Base-by-base conservation (phyloP, 2,888 invertebrate genomes). In the Dichetophora obliterata region DNA sequence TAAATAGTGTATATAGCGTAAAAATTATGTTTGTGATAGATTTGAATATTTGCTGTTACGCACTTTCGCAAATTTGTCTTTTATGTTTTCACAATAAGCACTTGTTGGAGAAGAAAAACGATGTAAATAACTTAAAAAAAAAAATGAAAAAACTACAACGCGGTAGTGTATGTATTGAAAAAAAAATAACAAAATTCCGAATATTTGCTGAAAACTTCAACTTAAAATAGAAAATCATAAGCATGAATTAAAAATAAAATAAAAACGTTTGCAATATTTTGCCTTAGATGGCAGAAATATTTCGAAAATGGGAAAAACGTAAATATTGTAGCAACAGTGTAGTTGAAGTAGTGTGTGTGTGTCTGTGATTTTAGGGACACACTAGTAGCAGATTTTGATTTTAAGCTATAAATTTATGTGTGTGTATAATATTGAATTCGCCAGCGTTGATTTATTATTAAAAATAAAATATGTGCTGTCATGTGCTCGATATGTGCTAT, bases 21-120 rank as follows among this genome's bases (percentile, higher is more conserved):
- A 66, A 66, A 19, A 24, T 65, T 74, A 65, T 54, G 71, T 71
- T 71, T 71, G 71, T 71, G 71, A 71, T 71, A 71, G 50, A 71
- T 71, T 71, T 71, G n/a, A 57, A 27, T 71, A 52, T 14, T 34
- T 31, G 22, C 19, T 16, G n/a, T 27, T 48, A 14, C 50, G 16
- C n/a, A 22, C 54, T 19, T 16, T 3, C 1, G n/a, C 22, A 54
- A 9, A 5, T 54, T 54, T 54, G 5, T 54, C 9, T 6, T 16
- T 34, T 63, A 68, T 14, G 66, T 43, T 22, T 43, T 43, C 3
- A 43, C 2, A 43, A 43, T 9, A 66, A 22, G 19, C 66, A 48
- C 68, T 68, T 24, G 22, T 48, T 68, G 24, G 27, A 50, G n/a
- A 11, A 19, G 16, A 19, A 54, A 48, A n/a, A 34, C 5, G 3